Evolutionary conservation across 1,140 invertebrate genomes (phyloP), one percentile per base, ranked within the genome.

Genomic region (Parapsyche elsis): DNA sequence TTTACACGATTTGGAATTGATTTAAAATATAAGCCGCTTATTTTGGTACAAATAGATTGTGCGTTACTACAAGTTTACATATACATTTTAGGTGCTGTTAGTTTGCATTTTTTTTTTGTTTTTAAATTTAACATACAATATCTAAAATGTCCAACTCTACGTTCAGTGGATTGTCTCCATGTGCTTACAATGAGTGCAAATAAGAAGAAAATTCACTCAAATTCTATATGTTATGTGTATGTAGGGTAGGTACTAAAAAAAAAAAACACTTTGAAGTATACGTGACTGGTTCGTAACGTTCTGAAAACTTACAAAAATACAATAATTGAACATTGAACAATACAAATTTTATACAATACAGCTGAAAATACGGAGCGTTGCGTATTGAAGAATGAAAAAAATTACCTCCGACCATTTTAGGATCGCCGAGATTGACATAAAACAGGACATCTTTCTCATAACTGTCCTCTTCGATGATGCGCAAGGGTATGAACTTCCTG

Each of bases 381-480:
- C 21, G 9, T 23, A 23, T 67, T 67, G 5, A 12, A 64, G 70
- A 71, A 57, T 16, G 46, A 57, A 76, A 76, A 76, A 38, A 38
- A 46, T 94, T 92, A 96, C 95, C 95, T 91, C 94, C 94, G 84
- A 95, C 90, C 84, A 95, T 90, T 85, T 93, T 92, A 7, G 98
- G 98, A 83, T 97, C 94, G 14, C 94, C 96, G 2, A 99, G 88
- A 87, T 98, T 94, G 0, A 99, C 93, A 86, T 95, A 97, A 87
- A 99, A 98, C 10, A 95, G 90, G 9, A 98, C 95, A 85, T 97
- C 96, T 88, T 99, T 99, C 87, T 99, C 97, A 86, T 99, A 99
- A 85, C 97, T 97, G 87, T 99, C 98, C 86, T 99, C 96, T 89
- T 99, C 98, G 78, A 97, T 92, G 81, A 99, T 98, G 77, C 92